phyloP scores from a whole-genome alignment of 2,888 invertebrate species.

The Baccha elongata region DNA sequence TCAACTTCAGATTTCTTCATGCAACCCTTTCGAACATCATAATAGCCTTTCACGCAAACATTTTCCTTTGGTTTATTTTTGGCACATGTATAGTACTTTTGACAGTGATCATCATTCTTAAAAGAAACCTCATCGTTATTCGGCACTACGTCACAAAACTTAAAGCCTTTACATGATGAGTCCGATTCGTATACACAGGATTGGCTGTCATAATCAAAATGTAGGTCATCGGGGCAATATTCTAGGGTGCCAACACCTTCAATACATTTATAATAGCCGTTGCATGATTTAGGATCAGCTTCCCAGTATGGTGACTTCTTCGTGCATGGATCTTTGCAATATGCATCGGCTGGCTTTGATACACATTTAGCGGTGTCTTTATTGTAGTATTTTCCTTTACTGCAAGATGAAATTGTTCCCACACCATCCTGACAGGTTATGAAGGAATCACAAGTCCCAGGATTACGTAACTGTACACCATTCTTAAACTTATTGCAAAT shows the following conservation, averaged over 20 bases:
- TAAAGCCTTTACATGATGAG: conserved; percentile 74
- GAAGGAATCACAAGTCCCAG: conserved; percentile 76
- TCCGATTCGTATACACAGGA: conserved; percentile 75
- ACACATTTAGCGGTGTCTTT: conserved; percentile 50
- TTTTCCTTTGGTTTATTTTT: neutral
- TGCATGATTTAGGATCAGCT: conserved; percentile 75
- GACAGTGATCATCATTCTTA: conserved; percentile 76
- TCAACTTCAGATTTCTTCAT: conserved; percentile 74
- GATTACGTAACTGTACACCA: conserved; percentile 76
- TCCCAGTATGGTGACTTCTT: conserved; percentile 74
- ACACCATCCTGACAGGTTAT: conserved; percentile 74
- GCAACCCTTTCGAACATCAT: conserved; percentile 74
- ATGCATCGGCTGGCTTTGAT: conserved; percentile 69
- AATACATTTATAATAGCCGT: conserved; percentile 76
- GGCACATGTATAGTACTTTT: conserved; percentile 75
- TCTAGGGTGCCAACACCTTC: conserved; percentile 54
- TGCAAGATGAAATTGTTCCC: conserved; percentile 23
- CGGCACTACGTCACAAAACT: conserved; percentile 76
- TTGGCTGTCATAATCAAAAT: conserved; percentile 72
- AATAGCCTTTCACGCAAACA: conserved; percentile 75
- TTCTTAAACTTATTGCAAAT: conserved; percentile 46
- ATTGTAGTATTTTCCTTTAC: conserved; percentile 49
- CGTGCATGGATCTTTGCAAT: conserved; percentile 75
- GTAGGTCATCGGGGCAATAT: conserved; percentile 69
- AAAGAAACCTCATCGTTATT: conserved; percentile 46